Conservation (phyloP, 2,113 vertebrate species). For the Axis porcinus region DNA sequence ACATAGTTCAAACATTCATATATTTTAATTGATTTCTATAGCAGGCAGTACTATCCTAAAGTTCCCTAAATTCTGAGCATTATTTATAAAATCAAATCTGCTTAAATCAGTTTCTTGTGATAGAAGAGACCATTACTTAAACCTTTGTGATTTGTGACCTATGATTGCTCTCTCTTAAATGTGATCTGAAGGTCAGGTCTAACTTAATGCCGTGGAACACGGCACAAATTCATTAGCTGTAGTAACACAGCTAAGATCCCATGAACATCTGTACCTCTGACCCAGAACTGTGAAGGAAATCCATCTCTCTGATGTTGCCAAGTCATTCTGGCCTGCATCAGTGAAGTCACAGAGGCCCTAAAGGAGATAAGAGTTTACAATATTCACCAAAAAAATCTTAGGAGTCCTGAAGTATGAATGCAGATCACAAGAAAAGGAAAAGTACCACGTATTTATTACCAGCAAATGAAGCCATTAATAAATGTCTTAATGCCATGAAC, state of each 20-base stretch:
- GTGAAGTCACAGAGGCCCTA: conserved; percentile 23
- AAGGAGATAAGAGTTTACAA: conserved; percentile 35
- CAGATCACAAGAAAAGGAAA: not conserved
- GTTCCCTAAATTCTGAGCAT: conserved; percentile 71
- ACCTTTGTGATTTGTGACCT: conserved; percentile 80
- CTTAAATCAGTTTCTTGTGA: conserved; percentile 74
- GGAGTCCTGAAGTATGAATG: conserved; percentile 17
- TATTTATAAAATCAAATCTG: conserved; percentile 70
- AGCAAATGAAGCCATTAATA: not conserved
- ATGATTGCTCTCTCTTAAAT: conserved; percentile 76
- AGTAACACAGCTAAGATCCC: conserved; percentile 72
- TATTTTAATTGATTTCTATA: conserved; percentile 43
- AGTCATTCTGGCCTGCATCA: conserved; percentile 56
- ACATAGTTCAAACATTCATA: not conserved
- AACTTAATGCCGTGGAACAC: conserved; percentile 71
- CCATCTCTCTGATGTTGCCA: conserved; percentile 62
- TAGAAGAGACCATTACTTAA: conserved; percentile 76
- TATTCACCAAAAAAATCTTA: conserved; percentile 18
- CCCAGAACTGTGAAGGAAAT: conserved; percentile 71
- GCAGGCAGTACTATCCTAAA: conserved; percentile 50
- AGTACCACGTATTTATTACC: not conserved
- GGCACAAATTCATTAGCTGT: conserved; percentile 78
- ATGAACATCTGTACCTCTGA: conserved; percentile 74
- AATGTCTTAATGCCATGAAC: not conserved
- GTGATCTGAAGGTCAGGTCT: conserved; percentile 78